Base-by-base conservation (phyloP, 2,888 invertebrate species). In the Keiferia lycopersicella region DNA sequence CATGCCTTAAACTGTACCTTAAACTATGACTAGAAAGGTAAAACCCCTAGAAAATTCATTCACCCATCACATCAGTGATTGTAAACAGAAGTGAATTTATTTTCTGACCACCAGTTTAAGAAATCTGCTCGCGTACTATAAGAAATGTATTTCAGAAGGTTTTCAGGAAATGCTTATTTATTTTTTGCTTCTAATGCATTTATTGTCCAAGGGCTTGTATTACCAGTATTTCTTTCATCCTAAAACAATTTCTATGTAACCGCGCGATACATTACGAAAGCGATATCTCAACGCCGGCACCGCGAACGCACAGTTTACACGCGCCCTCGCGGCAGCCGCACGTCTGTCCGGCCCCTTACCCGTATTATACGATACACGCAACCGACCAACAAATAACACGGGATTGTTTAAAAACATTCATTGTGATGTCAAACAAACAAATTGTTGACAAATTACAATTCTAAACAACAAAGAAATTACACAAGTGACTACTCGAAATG, bases 191-290 rank as follows among this genome's bases (percentile, higher is more conserved):
- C 14, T 41, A 14, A 2, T 14, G 14, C 3, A 14, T 11, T 45
- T 16, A n/a, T 16, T 45, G n/a, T 45, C 0, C 16, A 45, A 45
- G 8, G n/a, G 45, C 45, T 41, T 41, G 12, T n/a, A n/a, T n/a
- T n/a, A 16, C n/a, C 45, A n/a, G 45, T 16, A 45, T 16, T 45
- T 0, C 45, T 16, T 45, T 45, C 45, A 45, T 45, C 45, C 16
- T 45, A n/a, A 14, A 10, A 41, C 41, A 41, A 8, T 16, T 45
- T 45, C 14, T 53, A 22, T 22, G 22, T 22, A 79, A 83, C 81
- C 79, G 78, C 80, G 77, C 77, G 75, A 70, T 77, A 72, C 74
- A 77, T 86, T 83, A 82, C 80, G 81, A 84, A 79, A 86, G 78
- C 79, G 83, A 83, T 82, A 86, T 75, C 75, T 76, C n/a, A 56